A percentile compares a stretch with the other conserved stretches of the same genome.
phyloP scores from a whole-genome alignment of 2,888 invertebrate genomes.

The Hyposoter dolosus region DNA sequence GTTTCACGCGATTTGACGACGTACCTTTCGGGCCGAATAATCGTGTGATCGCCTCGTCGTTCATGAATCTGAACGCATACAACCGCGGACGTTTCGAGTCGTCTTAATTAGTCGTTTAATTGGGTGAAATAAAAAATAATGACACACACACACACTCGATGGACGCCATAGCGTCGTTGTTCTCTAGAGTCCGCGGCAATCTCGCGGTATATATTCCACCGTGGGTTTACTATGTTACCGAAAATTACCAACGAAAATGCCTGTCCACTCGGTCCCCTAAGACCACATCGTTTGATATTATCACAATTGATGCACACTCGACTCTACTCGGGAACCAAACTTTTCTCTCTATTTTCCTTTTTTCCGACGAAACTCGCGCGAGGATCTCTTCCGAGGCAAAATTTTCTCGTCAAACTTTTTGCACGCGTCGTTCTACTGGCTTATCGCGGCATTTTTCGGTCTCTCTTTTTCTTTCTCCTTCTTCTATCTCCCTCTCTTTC shows the following conservation, averaged over 20 bases:
- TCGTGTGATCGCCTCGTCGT: slow-evolving; percentile 35
- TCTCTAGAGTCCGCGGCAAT: slow-evolving; percentile 71
- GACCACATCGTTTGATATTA: slow-evolving; percentile 17
- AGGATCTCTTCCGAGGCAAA: slow-evolving; percentile 30
- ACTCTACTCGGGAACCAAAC: slow-evolving; percentile 4
- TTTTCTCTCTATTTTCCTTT: neutral
- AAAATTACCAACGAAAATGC: slow-evolving; percentile 40
- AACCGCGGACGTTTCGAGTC: slow-evolving; percentile 24
- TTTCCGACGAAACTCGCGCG: slow-evolving; percentile 28
- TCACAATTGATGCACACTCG: neutral
- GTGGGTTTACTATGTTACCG: slow-evolving; percentile 39
- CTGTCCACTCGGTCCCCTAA: slow-evolving; percentile 29
- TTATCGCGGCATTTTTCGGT: slow-evolving; percentile 80
- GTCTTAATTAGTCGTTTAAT: slow-evolving; percentile 77
- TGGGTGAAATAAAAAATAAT: slow-evolving; percentile 71
- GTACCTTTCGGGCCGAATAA: slow-evolving; percentile 54
- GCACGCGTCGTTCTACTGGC: slow-evolving; percentile 75
- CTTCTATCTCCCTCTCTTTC: slow-evolving; percentile 22
- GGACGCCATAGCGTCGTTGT: slow-evolving; percentile 83
- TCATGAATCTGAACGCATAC: slow-evolving; percentile 45
- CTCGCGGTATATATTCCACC: slow-evolving; percentile 46
- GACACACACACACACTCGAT: slow-evolving; percentile 75
- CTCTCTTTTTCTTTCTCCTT: slow-evolving; percentile 37
- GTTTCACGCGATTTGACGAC: slow-evolving; percentile 36
- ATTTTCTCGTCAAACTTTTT: slow-evolving; percentile 67